Evolutionary conservation across 2,888 invertebrate species (phyloP).

Genomic region (Flexamia atlantica): DNA sequence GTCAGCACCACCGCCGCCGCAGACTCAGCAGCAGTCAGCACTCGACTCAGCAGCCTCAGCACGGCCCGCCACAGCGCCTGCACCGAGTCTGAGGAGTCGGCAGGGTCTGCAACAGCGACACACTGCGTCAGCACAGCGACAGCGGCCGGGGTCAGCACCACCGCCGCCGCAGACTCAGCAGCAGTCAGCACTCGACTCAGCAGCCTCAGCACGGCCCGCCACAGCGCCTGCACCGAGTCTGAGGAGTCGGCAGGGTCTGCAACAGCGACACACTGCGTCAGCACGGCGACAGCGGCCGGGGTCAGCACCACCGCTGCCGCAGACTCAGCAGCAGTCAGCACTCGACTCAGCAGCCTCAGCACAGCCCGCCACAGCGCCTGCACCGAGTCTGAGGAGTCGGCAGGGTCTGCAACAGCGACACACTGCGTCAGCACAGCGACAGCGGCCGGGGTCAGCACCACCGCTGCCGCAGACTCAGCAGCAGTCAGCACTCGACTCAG

Average conservation of each 20-base stretch:
- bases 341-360: constrained; percentile 17
- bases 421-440: constrained; percentile 37
- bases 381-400: neutral
- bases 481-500: constrained; percentile 5
- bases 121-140: constrained; percentile 37
- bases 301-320: constrained; percentile 17
- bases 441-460: constrained; percentile 1
- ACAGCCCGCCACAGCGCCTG: constrained; percentile 5
- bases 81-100: neutral
- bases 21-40: neutral
- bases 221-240: constrained; percentile 1
- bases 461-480: neutral
- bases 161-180: neutral
- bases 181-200: constrained; percentile 5
- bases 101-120: neutral
- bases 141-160: constrained; percentile 1
- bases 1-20: constrained; percentile 24
- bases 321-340: neutral
- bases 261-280: constrained; percentile 16
- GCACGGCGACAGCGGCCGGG: constrained; percentile 2
- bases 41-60: constrained; percentile 25
- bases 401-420: constrained; percentile 1
- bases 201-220: constrained; percentile 8
- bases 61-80: constrained; percentile 6
- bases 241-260: neutral